Conservation (phyloP, 2,888 invertebrate genomes). For the Julus scanicus region DNA sequence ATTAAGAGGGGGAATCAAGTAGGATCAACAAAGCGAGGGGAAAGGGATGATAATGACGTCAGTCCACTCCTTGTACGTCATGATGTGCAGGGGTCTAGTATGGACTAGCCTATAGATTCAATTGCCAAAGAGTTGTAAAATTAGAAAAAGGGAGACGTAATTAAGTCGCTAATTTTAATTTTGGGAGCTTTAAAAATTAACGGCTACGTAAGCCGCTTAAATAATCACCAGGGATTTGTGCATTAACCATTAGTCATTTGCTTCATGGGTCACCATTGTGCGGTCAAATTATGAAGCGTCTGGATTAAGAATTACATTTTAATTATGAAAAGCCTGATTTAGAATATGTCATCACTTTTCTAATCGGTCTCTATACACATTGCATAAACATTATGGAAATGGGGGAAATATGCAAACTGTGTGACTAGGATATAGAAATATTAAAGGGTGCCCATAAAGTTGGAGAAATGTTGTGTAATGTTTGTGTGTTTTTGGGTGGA, state of each 20-base stretch:
- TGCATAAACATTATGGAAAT: too few species aligned
- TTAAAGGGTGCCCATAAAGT: too few species aligned
- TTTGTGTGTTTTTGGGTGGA: too few species aligned
- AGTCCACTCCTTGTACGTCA: neutral
- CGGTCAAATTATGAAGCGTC: too few species aligned
- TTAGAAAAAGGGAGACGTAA: neutral
- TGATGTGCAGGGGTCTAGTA: neutral
- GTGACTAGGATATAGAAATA: too few species aligned
- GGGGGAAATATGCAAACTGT: too few species aligned
- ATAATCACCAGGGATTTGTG: neutral
- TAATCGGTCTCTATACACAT: too few species aligned
- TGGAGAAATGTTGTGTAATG: too few species aligned
- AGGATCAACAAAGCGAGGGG: conserved; percentile 24
- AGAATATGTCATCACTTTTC: too few species aligned
- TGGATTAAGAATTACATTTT: too few species aligned
- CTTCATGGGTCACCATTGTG: too few species aligned
- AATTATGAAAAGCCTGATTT: too few species aligned
- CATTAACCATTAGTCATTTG: neutral
- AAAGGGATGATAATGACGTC: neutral
- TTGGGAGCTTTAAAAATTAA: neutral
- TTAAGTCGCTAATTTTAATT: conserved; percentile 13
- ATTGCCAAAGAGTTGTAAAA: neutral
- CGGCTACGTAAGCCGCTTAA: neutral
- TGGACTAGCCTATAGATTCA: neutral
- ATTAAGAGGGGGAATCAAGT: conserved; percentile 26